Evolutionary conservation across 2,888 invertebrate species (phyloP), one percentile per base, ranked within the genome.

Genomic region (Acronicta alni): DNA sequence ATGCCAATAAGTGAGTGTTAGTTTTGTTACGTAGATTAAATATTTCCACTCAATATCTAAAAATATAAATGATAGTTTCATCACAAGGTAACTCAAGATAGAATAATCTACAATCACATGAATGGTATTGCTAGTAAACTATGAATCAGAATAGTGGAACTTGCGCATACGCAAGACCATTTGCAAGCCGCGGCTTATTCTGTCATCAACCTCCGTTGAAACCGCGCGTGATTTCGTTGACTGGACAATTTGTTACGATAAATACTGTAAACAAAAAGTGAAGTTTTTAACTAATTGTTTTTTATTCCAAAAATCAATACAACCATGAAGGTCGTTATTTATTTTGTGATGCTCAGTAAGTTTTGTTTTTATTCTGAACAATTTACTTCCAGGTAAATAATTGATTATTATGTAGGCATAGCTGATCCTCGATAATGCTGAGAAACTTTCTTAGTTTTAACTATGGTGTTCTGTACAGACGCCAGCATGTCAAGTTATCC

Each of bases 311-410:
- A 37, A 46, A 62, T 56, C 42, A 47, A 63, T 58, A 78, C 72
- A 51, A 83, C 75, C 80, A 85, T 89, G 89, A 89, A 89, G 87
- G 82, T 72, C 72, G 75, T 81, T 14, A 43, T 86, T 60, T 75
- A 75, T 73, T 81, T 89, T 62, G 64, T 83, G 37, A 67, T 84
- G 65, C 52, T 88, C 58, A 65, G 90, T 90, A 81, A 88, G 90
- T 88, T 72, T 43, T 43, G 43, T 72, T 74, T 69, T 54, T 69
- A 51, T 45, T 60, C 23, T 62, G 12, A 15, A 17, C 8, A 14
- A 17, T 37, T 30, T 26, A 72, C 44, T 72, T 72, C 68, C 61
- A 53, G 35, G 35, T 67, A 15, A 2, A 4, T 26, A 20, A 42
- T 15, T n/a, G 23, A 23, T 23, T 23, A 1, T 23, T 4, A 9